Conservation (phyloP, 1,140 invertebrate species). For the Drosophila littoralis region DNA sequence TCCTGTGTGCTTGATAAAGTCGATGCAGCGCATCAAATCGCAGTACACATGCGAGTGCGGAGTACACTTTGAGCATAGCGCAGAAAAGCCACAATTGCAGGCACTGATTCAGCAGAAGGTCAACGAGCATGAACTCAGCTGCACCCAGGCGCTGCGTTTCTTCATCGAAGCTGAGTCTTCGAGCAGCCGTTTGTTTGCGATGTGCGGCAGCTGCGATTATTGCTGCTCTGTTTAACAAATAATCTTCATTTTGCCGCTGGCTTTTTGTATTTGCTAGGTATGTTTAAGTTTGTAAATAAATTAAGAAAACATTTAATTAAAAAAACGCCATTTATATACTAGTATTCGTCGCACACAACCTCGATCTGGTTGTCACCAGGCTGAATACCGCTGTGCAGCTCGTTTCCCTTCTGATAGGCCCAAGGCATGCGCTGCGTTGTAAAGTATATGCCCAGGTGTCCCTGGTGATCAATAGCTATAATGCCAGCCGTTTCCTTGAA, state of each 20-base stretch:
- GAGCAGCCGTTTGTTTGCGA: slow-evolving; percentile 52
- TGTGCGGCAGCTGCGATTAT: slow-evolving; percentile 77
- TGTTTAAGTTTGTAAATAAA: slow-evolving; percentile 2
- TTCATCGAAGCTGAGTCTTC: slow-evolving; percentile 60
- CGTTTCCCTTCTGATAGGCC: slow-evolving; percentile 88
- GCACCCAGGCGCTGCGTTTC: slow-evolving; percentile 62
- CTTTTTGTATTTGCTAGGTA: slow-evolving; percentile 5
- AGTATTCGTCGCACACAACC: slow-evolving; percentile 5
- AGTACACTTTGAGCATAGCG: slow-evolving; percentile 53
- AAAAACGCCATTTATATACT: not conserved
- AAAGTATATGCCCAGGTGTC: slow-evolving; percentile 89
- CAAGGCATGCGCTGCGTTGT: slow-evolving; percentile 90
- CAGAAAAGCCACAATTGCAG: slow-evolving; percentile 35
- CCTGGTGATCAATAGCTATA: slow-evolving; percentile 88
- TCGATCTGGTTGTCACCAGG: slow-evolving; percentile 68
- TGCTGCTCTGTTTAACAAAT: slow-evolving; percentile 59
- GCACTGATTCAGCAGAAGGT: slow-evolving; percentile 43
- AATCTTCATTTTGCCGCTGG: slow-evolving; percentile 25
- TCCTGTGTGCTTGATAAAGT: slow-evolving; percentile 64
- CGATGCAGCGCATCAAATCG: slow-evolving; percentile 17
- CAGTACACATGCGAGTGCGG: slow-evolving; percentile 56
- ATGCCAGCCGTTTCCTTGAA: slow-evolving; percentile 90
- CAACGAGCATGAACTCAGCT: slow-evolving; percentile 56
- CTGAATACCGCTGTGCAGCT: slow-evolving; percentile 88
- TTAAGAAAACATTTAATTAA: not conserved